Conservation (phyloP, 2,113 vertebrate species). For the Centrocercus urophasianus region DNA sequence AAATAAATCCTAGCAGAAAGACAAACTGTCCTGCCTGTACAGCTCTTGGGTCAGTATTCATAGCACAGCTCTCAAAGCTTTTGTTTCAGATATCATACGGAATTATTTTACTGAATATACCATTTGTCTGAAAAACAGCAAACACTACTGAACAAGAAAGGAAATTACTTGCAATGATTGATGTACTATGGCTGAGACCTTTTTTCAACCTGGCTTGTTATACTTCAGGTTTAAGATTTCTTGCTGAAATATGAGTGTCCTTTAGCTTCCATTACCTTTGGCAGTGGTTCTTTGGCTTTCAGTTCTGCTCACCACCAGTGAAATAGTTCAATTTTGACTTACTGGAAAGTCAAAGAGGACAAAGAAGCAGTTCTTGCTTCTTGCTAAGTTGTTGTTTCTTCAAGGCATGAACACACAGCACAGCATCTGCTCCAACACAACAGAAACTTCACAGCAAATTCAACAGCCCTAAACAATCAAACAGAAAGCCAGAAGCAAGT, state of each 20-base stretch:
- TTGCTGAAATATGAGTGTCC: accelerated
- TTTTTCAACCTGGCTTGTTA: background rate
- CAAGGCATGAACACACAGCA: background rate
- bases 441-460: background rate
- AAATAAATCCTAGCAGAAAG: background rate
- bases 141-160: background rate
- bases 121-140: background rate
- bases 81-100: background rate
- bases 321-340: background rate
- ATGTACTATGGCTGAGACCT: background rate
- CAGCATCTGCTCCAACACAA: background rate
- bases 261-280: background rate
- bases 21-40: background rate
- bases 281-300: background rate
- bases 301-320: background rate
- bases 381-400: accelerated
- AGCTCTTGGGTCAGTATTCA: background rate
- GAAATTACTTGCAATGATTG: background rate
- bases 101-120: background rate
- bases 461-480: background rate
- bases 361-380: background rate
- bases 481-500: accelerated
- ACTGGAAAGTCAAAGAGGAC: background rate
- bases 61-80: background rate
- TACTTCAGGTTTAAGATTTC: background rate